Evolutionary conservation across 1,140 invertebrate species (phyloP), one percentile per base, ranked within the genome.

Genomic region (Brachionus paranguensis): DNA sequence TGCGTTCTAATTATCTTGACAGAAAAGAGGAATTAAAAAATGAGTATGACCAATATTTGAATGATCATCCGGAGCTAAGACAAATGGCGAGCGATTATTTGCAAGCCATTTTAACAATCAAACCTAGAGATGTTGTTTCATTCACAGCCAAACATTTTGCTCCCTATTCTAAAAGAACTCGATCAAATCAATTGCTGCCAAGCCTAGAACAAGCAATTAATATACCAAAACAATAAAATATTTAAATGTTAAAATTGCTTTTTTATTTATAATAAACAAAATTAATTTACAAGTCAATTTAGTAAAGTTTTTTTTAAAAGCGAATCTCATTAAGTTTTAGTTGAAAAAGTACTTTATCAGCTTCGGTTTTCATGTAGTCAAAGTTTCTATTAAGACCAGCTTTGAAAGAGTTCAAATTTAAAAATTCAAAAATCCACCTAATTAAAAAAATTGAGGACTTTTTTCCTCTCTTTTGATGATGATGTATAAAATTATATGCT

Each of bases 81-180:
- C 86, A 87, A 27, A 86, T 89, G 1, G 86, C 89, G 6, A 87
- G 88, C 45, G 89, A 90, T 85, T 90, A 89, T 84, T 85, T 89
- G 37, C 89, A 90, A 85, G 88, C 89, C 76, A 74, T 90, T 85
- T 86, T 90, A 60, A 86, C 89, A 50, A 85, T 88, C 74, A 90
- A 90, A 85, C 89, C 89, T 17, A 86, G 87, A 14, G 88, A 90
- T 85, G 87, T 88, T 47, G 84, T 89, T 8, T 83, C 86, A 27
- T 90, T 89, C 86, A 87, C 88, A 76, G 88, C 88, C 3, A 88
- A 89, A 43, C 89, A 89, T 85, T 90, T 90, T 85, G 85, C 89
- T n/a, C 86, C 88, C 1, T 89, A 89, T 85, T 60, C 78, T 12
- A 60, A 45, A 81, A 8, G 41, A 45, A 81, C 78, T 64, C n/a